phyloP scores from a whole-genome alignment of 1,140 invertebrate species.

The Papilio machaon region DNA sequence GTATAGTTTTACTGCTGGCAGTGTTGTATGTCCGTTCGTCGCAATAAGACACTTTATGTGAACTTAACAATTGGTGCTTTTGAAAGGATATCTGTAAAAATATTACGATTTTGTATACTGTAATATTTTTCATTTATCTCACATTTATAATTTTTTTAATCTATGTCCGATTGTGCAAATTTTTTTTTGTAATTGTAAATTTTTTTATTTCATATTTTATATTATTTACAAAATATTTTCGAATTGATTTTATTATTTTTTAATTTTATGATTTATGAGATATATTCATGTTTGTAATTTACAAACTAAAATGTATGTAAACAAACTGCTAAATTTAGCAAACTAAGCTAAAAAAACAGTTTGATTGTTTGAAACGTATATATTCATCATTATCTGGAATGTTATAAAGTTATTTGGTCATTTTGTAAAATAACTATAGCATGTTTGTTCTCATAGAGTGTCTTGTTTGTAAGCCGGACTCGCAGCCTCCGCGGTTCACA shows the following conservation, averaged over 20 bases:
- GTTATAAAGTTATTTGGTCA: background rate
- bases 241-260: no score
- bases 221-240: no score
- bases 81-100: background rate
- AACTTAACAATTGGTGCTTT: background rate
- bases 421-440: background rate
- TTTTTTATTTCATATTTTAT: no score
- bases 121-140: background rate
- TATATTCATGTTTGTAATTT: no score
- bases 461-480: background rate
- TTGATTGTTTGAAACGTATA: background rate
- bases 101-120: background rate
- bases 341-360: background rate
- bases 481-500: conserved; percentile 51
- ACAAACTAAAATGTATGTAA: no score
- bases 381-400: background rate
- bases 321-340: no score
- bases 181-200: no score
- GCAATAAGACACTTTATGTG: background rate
- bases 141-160: background rate
- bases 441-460: background rate
- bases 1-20: conserved; percentile 63
- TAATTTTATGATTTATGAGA: no score
- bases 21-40: conserved; percentile 57
- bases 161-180: background rate